Conservation (phyloP, 2,888 invertebrate genomes). For the Agonopterix heracliana region DNA sequence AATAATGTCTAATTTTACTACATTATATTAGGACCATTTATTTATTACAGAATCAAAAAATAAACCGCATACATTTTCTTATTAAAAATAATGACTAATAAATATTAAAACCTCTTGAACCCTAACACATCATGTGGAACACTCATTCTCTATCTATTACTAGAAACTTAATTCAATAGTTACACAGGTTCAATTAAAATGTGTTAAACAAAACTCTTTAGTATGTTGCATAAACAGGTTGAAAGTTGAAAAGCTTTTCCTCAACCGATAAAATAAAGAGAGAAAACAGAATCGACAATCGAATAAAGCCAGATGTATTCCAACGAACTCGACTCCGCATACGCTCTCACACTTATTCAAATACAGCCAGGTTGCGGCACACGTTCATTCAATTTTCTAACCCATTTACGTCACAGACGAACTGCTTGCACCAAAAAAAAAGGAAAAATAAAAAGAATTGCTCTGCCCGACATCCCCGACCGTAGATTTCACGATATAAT, state of each 20-base stretch:
- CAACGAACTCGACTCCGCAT: constrained; percentile 27
- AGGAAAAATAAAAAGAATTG: constrained; percentile 2
- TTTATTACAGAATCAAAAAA: too few species aligned
- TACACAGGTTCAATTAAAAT: too few species aligned
- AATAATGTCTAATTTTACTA: too few species aligned
- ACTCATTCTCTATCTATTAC: too few species aligned
- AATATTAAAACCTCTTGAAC: too few species aligned
- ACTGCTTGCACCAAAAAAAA: constrained; percentile 45
- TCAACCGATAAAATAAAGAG: constrained; percentile 10
- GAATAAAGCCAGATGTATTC: constrained; percentile 49
- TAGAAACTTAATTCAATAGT: too few species aligned
- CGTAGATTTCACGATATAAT: constrained; percentile 69
- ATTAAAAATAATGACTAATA: too few species aligned
- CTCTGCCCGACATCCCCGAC: constrained; percentile 34
- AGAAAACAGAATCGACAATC: constrained; percentile 34
- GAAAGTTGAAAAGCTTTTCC: not conserved
- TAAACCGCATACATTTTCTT: too few species aligned
- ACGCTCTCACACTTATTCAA: constrained; percentile 62
- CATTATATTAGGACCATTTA: too few species aligned
- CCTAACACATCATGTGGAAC: too few species aligned
- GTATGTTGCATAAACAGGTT: not conserved
- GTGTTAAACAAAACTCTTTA: not conserved
- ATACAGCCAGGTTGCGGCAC: constrained; percentile 51
- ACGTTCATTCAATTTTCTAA: constrained; percentile 74
- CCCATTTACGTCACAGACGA: constrained; percentile 73